A percentile compares a stretch with the other conserved stretches of the same genome.
phyloP scores from a whole-genome alignment of 2,113 vertebrate genomes.

The Motacilla alba region DNA sequence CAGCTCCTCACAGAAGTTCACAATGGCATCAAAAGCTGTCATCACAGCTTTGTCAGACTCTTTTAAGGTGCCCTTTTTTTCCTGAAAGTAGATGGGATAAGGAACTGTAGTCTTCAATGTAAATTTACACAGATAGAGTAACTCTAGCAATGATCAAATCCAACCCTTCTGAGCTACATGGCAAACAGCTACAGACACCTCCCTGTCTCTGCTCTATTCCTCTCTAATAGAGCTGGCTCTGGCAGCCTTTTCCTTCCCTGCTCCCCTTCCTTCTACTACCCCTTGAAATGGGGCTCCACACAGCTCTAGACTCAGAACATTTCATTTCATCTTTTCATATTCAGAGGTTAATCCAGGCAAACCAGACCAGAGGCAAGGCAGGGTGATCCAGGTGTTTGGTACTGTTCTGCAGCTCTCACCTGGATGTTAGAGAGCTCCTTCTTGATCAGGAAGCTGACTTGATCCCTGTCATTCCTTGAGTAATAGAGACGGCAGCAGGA shows the following conservation, averaged over 20 bases:
- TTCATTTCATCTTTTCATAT: background rate
- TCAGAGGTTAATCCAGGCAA: background rate
- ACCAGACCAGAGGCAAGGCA: background rate
- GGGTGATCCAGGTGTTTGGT: background rate
- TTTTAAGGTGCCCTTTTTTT: slow-evolving; percentile 83
- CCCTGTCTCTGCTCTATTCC: background rate
- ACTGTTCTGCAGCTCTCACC: slow-evolving; percentile 60
- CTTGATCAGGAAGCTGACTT: slow-evolving; percentile 88
- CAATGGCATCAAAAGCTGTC: slow-evolving; percentile 88
- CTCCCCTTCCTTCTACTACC: background rate
- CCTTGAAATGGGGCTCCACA: background rate
- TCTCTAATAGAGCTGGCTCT: background rate
- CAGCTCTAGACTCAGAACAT: background rate
- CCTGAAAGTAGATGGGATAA: slow-evolving; percentile 64
- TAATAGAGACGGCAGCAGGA: slow-evolving; percentile 93
- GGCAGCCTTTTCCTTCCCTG: background rate
- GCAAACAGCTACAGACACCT: background rate
- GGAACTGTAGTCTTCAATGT: background rate
- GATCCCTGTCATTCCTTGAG: slow-evolving; percentile 85
- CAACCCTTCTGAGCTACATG: background rate
- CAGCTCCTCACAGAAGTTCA: slow-evolving; percentile 84
- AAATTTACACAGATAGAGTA: background rate
- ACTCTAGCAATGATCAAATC: background rate
- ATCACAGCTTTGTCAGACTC: slow-evolving; percentile 83
- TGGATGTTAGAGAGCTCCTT: slow-evolving; percentile 84